Evolutionary conservation across 2,888 invertebrate genomes (phyloP).

Genomic region (Prosopocoilus inquinatus): DNA sequence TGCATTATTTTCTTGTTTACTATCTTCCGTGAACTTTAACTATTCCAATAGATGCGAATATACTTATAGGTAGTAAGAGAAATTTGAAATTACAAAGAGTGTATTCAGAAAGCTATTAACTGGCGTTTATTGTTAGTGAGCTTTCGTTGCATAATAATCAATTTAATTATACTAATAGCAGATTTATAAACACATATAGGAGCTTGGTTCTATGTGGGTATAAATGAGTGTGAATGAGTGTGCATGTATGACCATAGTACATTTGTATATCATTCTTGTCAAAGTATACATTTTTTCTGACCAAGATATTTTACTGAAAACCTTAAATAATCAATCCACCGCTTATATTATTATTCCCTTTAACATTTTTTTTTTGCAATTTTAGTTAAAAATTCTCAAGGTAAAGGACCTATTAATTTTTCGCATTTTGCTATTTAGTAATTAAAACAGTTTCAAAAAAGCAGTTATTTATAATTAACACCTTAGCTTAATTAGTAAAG

Average conservation of each 20-base stretch:
- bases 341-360: too few relatives aligned
- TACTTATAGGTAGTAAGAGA: constrained; percentile 31
- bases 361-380: too few relatives aligned
- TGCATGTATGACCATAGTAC: constrained; percentile 52
- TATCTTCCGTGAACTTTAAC: constrained; percentile 13
- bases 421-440: too few relatives aligned
- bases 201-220: constrained; percentile 54
- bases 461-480: too few relatives aligned
- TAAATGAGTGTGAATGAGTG: constrained; percentile 41
- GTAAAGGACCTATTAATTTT: too few relatives aligned
- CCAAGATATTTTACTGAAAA: background rate
- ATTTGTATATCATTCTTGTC: constrained; percentile 59
- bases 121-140: constrained; percentile 35
- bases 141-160: constrained; percentile 46
- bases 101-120: constrained; percentile 35
- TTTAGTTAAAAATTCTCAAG: too few relatives aligned
- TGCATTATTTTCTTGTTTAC: background rate
- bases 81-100: constrained; percentile 36
- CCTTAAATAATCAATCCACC: too few relatives aligned
- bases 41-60: constrained; percentile 25
- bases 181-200: constrained; percentile 49
- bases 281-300: constrained; percentile 56
- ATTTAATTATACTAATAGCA: constrained; percentile 50
- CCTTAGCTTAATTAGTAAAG: too few relatives aligned
- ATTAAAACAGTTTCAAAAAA: too few relatives aligned